Evolutionary conservation across 2,113 vertebrate genomes (phyloP).

Genomic region (Dicrurus megarhynchus): DNA sequence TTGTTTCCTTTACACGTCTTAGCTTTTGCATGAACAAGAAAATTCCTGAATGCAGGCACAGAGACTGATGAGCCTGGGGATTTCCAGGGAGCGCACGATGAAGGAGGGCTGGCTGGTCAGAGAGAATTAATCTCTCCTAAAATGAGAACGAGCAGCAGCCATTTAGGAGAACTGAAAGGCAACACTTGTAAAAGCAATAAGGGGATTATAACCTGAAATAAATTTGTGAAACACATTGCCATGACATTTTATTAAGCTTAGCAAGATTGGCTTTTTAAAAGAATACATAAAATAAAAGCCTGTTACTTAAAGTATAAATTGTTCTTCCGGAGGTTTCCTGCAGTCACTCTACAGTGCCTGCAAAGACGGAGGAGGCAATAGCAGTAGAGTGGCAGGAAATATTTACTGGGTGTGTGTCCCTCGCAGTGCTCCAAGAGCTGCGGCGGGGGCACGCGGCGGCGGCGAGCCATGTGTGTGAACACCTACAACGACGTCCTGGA

Average conservation of each 20-base stretch:
- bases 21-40: neutral
- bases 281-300: neutral
- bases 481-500: slow-evolving; percentile 80
- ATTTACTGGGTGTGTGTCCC: neutral
- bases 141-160: neutral
- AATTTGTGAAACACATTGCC: neutral
- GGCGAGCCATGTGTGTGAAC: slow-evolving; percentile 87
- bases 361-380: neutral
- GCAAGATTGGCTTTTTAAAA: neutral
- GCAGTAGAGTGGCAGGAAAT: neutral
- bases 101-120: neutral
- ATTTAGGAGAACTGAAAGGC: neutral
- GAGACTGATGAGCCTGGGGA: fast-evolving
- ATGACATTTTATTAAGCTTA: neutral
- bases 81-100: neutral
- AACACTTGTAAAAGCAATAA: neutral
- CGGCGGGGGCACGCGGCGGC: slow-evolving; percentile 83
- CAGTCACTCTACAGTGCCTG: neutral
- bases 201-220: neutral
- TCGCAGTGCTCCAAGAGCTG: slow-evolving; percentile 94
- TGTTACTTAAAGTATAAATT: neutral
- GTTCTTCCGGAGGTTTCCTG: neutral
- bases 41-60: neutral
- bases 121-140: neutral
- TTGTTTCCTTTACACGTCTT: neutral